Conservation (phyloP, 2,888 invertebrate genomes). For the Habrosyne pyritoides region DNA sequence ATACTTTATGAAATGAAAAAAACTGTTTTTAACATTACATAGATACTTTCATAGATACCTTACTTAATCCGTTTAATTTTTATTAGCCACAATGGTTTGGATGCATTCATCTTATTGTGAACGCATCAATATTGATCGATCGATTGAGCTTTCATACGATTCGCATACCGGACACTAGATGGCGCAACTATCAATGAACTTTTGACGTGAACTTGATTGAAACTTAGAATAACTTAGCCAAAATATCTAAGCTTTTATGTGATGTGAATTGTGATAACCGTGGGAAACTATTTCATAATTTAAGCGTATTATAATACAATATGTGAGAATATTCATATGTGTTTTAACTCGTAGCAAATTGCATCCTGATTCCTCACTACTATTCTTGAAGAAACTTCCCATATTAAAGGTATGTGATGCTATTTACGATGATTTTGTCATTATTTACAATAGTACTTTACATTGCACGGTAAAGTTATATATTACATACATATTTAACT, state of each 20-base stretch:
- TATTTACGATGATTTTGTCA: slow-evolving; percentile 28
- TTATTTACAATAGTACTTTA: slow-evolving; percentile 13
- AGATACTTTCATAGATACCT: no score
- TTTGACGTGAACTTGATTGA: slow-evolving; percentile 82
- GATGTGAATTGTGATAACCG: slow-evolving; percentile 68
- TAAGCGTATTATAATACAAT: slow-evolving; percentile 59
- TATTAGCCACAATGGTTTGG: slow-evolving; percentile 40
- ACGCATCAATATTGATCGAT: slow-evolving; percentile 55
- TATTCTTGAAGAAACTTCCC: slow-evolving; percentile 46
- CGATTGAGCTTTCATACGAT: slow-evolving; percentile 68
- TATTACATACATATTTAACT: neutral
- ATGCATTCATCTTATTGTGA: slow-evolving; percentile 55
- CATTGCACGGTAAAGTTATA: neutral
- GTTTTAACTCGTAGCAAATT: slow-evolving; percentile 39
- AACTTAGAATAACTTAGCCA: slow-evolving; percentile 79
- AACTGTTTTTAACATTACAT: no score
- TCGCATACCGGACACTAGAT: slow-evolving; percentile 69
- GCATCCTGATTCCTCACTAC: slow-evolving; percentile 41
- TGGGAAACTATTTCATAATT: slow-evolving; percentile 56
- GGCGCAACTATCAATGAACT: slow-evolving; percentile 72
- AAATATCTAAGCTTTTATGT: slow-evolving; percentile 77
- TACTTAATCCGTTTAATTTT: no score
- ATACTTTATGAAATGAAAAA: slow-evolving; percentile 19
- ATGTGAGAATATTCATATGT: slow-evolving; percentile 52
- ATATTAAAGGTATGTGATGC: slow-evolving; percentile 44